Evolutionary conservation across 2,888 invertebrate genomes (phyloP), one percentile per base, ranked within the genome.

Genomic region (Trachelus iudaicus): DNA sequence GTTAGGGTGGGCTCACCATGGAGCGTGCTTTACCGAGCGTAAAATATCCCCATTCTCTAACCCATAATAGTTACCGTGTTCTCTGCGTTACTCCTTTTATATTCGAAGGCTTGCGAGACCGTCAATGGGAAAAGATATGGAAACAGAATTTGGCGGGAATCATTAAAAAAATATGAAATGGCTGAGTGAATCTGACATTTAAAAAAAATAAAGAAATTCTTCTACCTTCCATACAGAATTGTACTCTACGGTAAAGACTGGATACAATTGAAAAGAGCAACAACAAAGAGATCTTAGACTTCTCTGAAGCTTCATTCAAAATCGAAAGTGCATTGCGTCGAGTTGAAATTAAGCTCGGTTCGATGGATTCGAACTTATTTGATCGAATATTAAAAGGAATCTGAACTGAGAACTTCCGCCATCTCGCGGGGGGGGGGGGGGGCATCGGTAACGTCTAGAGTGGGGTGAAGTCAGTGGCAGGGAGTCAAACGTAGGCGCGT

Each of bases 11-110:
- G 85, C 85, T 83, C 81, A 80, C 82, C 75, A 75, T 77, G 73
- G 75, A 79, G 74, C 81, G 88, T 90, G 89, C 87, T 91, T 89
- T 88, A 88, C 90, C 87, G 88, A 89, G 89, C 89, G 91, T 90
- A 84, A 91, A 91, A 90, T 89, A 87, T 87, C 84, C 83, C 87
- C 82, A 89, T 89, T 90, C 89, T 89, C 86, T 86, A 86, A 85
- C 84, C 85, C 86, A 83, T 87, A 87, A 88, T 88, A 87, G 86
- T 85, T 84, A 82, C 85, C 86, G 84, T 85, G 84, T 86, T 84
- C 81, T 82, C 79, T 79, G 82, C 83, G 82, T 83, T 86, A 82
- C 84, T 85, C 87, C 84, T 86, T 81, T 87, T 84, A 83, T 85
- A 69, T 78, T 85, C 84, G 83, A 85, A 82, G 80, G 82, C 77